These are phyloP conservation scores for Bujurquina vittata DNA, from an alignment of 2,113 vertebrate genomes.

Conservation along the genomic window DNA sequence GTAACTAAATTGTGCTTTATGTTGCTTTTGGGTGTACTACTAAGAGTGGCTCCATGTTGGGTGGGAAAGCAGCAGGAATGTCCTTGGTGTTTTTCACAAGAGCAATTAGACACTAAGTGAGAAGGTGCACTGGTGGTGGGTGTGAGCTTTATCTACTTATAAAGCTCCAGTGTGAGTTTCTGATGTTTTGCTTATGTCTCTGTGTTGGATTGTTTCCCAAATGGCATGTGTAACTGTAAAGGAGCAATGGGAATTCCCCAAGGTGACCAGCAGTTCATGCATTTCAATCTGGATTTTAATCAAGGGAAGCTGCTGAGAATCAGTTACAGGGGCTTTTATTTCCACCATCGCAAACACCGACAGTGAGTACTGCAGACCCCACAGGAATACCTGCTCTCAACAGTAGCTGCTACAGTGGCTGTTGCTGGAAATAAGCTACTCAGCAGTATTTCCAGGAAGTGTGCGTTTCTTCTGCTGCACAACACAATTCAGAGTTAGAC, in stretches of 20 bases:
- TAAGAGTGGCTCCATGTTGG: background rate
- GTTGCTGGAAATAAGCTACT: background rate
- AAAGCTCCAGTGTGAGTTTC: constrained; percentile 6
- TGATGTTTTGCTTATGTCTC: background rate
- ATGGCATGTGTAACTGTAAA: background rate
- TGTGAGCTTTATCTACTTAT: constrained; percentile 41
- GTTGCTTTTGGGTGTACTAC: background rate
- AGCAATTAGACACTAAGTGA: constrained; percentile 24
- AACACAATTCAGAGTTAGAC: background rate
- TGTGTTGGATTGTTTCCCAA: background rate
- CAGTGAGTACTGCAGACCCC: background rate
- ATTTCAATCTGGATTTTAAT: background rate
- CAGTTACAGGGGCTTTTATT: background rate
- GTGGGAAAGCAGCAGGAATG: constrained; percentile 6
- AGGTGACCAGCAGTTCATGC: constrained; percentile 10
- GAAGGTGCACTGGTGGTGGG: constrained; percentile 1
- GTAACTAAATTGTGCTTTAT: constrained; percentile 36
- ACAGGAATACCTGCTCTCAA: background rate
- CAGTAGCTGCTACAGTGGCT: background rate
- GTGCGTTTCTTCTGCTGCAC: background rate
- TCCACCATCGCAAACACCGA: background rate
- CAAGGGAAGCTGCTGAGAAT: background rate
- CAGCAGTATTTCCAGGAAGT: background rate
- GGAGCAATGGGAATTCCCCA: constrained; percentile 1
- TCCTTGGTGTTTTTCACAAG: constrained; percentile 32